Evolutionary conservation across 1,140 invertebrate genomes (phyloP).

Genomic region (Metopolophium dirhodum): DNA sequence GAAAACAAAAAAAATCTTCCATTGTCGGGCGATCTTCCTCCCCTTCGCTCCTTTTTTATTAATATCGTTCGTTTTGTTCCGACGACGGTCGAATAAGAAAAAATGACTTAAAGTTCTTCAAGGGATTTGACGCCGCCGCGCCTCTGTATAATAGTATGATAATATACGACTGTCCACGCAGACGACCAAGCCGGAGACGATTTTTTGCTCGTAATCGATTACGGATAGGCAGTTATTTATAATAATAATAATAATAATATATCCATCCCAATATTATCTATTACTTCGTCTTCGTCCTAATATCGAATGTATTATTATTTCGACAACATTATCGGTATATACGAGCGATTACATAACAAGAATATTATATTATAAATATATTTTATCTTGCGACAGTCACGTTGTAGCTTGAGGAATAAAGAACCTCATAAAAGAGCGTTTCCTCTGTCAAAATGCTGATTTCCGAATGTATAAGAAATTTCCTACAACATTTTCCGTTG

Average conservation of each 20-base stretch:
- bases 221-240: background rate
- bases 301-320: background rate
- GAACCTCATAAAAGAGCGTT: too few relatives aligned
- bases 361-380: background rate
- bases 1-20: background rate
- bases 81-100: background rate
- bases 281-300: background rate
- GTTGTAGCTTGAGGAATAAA: background rate
- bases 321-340: background rate
- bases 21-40: slow-evolving; percentile 1
- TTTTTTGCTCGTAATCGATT: slow-evolving; percentile 14
- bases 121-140: background rate
- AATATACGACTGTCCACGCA: background rate
- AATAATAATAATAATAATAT: background rate
- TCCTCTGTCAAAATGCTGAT: too few relatives aligned
- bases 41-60: background rate
- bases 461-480: too few relatives aligned
- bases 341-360: background rate
- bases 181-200: background rate
- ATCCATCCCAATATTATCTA: too few relatives aligned
- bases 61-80: slow-evolving; percentile 1
- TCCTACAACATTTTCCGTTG: too few relatives aligned
- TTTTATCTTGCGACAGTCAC: background rate
- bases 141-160: background rate
- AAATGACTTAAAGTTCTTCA: slow-evolving; percentile 17